phyloP scores from a whole-genome alignment of 2,888 invertebrate species.

The Pilophorus perplexus region DNA sequence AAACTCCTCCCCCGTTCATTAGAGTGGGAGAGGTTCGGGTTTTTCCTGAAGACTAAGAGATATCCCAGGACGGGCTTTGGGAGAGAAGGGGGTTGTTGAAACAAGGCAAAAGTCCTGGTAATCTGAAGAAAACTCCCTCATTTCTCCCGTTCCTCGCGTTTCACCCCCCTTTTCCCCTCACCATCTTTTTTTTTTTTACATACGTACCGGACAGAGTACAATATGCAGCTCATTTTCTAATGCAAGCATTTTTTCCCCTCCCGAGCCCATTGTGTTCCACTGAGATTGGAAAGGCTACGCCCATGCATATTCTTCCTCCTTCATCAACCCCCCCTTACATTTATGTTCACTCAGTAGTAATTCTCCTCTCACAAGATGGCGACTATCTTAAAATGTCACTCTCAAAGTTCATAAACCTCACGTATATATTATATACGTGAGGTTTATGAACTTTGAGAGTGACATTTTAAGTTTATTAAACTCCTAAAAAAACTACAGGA shows the following conservation, averaged over 20 bases:
- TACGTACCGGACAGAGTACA: constrained; percentile 1
- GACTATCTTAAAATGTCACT: no score
- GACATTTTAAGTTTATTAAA: no score
- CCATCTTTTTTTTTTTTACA: no score
- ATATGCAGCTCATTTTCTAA: constrained; percentile 29
- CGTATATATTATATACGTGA: no score
- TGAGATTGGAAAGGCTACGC: constrained; percentile 17
- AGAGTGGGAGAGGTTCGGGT: not conserved
- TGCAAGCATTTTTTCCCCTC: constrained; percentile 16
- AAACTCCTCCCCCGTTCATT: constrained; percentile 19
- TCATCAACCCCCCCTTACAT: not conserved
- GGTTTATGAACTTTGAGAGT: no score
- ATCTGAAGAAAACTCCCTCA: constrained; percentile 7
- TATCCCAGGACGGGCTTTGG: not conserved
- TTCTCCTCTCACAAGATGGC: no score
- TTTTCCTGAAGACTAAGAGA: not conserved
- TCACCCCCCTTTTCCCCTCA: no score
- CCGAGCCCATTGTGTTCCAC: constrained; percentile 6
- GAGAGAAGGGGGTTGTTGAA: no score
- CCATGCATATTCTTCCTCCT: constrained; percentile 16
- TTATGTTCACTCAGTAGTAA: no score
- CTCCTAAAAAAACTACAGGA: no score
- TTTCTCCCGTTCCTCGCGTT: no score
- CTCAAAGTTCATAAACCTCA: no score
- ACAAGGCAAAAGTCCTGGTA: constrained; percentile 18